Evolutionary conservation across 2,113 vertebrate species (phyloP), one percentile per base, ranked within the genome.

Genomic region (Chlorodrepanis virens): DNA sequence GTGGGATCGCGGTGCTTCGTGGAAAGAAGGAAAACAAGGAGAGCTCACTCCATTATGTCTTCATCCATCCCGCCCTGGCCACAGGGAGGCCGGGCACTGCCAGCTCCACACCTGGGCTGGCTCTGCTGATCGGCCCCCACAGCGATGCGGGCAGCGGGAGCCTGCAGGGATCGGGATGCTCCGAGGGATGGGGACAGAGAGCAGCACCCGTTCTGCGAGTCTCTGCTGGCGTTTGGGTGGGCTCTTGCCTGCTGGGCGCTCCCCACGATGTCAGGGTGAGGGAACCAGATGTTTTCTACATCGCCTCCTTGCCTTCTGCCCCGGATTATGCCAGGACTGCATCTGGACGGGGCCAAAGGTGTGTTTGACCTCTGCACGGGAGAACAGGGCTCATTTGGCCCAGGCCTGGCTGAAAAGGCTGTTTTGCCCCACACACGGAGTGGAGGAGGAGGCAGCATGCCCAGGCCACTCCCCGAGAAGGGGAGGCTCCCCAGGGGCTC

Each of bases 301-400:
- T 16, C 19, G 27, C 16, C 5, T 44, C 27, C 37, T 45, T 3
- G 11, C 28, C 35, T 5, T 19, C 64, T 19, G 23, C 4, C 12
- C 53, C 9, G 2, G 1, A n/a, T n/a, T 13, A 2, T 4, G 28
- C 39, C 59, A 8, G 20, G 42, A 39, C 35, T 54, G 83, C 42
- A 24, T 33, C 57, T 2, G 14, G 27, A 11, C 2, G 14, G 35
- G 14, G 22, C 4, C 6, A 3, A 56, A 50, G 33, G 9, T 4
- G 6, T 28, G 17, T 65, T 39, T 50, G 7, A 54, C 21, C 45
- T n/a, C 2, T 0, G 5, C 25, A 10, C 2, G 1, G 24, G 9
- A 24, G 3, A 57, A 35, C 25, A 29, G 7, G 2, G 7, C 19
- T 72, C 44, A 4, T 18, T 42, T 31, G 23, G 35, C 23, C 47